Evolutionary conservation across 2,888 invertebrate genomes (phyloP), one percentile per base, ranked within the genome.

Genomic region (Eupithecia vulgata): DNA sequence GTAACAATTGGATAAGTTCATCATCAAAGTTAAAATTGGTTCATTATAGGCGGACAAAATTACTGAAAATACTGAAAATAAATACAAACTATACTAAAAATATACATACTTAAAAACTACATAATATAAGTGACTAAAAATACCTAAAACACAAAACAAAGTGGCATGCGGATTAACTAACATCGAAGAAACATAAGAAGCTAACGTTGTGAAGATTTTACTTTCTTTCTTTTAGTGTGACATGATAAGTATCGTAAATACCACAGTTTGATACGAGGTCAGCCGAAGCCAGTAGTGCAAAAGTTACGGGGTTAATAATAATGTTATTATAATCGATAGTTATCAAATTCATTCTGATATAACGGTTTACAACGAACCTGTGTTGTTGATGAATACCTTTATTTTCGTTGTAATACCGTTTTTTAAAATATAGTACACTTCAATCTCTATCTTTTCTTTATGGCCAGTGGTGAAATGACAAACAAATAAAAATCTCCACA

Each of bases 151-250:
- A 12, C n/a, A 13, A 21, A 4, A 65, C 17, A 65, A 37, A 64
- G 42, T 40, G 40, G 17, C 68, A 69, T 64, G 70, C 70, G 8
- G 30, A 30, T 15, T 34, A 1, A 52, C 66, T 69, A 75, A 70
- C 68, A 73, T 73, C 52, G 74, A 75, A 71, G 77, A 75, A 74
- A 71, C 59, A 71, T 61, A 75, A 75, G 73, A 64, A 67, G 77
- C 75, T 70, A 21, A 1, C 72, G 62, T 71, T 70, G 70, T 70
- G 42, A 74, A 75, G 67, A 70, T 42, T 64, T 62, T 15, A 30
- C 30, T 34, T 67, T 10, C 17, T 42, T 61, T 61, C 17, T 61
- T 30, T 17, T 34, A 15, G 61, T 64, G 64, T 61, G 34, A 13
- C 2, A 34, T 61, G 61, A 7, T 61, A 34, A 1, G 61, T 61